Evolutionary conservation across 1,140 invertebrate species (phyloP).

Genomic region (Sitobion miscanthi): DNA sequence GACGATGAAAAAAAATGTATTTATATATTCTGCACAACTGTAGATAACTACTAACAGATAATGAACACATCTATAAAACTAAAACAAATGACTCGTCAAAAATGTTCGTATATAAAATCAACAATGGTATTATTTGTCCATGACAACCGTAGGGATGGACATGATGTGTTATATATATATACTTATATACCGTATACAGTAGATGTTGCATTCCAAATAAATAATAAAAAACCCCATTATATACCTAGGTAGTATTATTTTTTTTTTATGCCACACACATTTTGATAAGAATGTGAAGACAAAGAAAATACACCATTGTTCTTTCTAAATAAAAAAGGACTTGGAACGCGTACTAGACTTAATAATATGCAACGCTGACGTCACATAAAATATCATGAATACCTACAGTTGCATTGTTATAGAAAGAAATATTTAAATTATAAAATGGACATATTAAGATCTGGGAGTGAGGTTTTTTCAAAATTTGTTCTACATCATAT

Average conservation of each 20-base stretch:
- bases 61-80: background rate
- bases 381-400: background rate
- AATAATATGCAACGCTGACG: background rate
- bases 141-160: background rate
- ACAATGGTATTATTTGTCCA: background rate
- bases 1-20: background rate
- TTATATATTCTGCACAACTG: background rate
- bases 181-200: background rate
- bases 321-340: background rate
- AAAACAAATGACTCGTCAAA: background rate
- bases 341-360: background rate
- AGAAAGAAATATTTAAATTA: background rate
- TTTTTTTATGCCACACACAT: background rate
- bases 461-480: background rate
- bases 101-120: background rate
- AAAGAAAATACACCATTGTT: slow-evolving; percentile 1
- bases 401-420: background rate
- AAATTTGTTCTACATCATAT: background rate
- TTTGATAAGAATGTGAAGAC: background rate
- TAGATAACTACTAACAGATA: background rate
- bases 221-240: background rate
- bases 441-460: slow-evolving; percentile 1
- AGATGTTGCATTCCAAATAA: background rate
- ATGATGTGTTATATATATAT: background rate
- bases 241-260: background rate